A percentile compares a stretch with the other conserved stretches of the same genome.
phyloP scores from a whole-genome alignment of 2,113 vertebrate genomes.

The Sebastes fasciatus region DNA sequence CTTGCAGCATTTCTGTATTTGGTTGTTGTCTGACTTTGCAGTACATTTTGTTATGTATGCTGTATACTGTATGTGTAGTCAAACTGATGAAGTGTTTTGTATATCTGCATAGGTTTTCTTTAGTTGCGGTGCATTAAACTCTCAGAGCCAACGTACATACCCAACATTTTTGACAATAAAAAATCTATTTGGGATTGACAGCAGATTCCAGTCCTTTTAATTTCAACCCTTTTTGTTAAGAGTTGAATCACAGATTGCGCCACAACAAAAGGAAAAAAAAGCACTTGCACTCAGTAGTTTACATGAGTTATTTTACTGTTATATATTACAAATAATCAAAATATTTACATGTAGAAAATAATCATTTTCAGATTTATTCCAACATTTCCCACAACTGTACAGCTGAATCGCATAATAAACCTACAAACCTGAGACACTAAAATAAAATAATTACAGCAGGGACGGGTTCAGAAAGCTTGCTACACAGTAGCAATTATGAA shows the following conservation, averaged over 20 bases:
- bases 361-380: constrained; percentile 83
- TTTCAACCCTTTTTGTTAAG: not conserved
- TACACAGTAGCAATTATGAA: constrained; percentile 95
- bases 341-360: constrained; percentile 96
- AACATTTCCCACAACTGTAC: constrained; percentile 87
- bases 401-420: constrained; percentile 88
- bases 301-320: constrained; percentile 84
- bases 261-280: constrained; percentile 48
- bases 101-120: not conserved
- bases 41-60: not conserved
- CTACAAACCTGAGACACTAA: constrained; percentile 86
- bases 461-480: constrained; percentile 84
- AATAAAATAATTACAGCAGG: constrained; percentile 86
- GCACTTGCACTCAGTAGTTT: constrained; percentile 74
- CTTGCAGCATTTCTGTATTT: constrained; percentile 3
- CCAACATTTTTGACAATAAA: not conserved
- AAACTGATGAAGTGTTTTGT: not conserved
- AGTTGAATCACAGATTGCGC: not conserved
- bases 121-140: constrained; percentile 1
- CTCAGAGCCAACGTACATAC: not conserved
- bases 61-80: not conserved
- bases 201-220: constrained; percentile 2
- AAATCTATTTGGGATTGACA: not conserved
- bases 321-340: constrained; percentile 92
- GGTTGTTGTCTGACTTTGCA: not conserved